Evolutionary conservation across 2,797 vertebrate species (phyloP).

Genomic region (Sitta carolinensis): DNA sequence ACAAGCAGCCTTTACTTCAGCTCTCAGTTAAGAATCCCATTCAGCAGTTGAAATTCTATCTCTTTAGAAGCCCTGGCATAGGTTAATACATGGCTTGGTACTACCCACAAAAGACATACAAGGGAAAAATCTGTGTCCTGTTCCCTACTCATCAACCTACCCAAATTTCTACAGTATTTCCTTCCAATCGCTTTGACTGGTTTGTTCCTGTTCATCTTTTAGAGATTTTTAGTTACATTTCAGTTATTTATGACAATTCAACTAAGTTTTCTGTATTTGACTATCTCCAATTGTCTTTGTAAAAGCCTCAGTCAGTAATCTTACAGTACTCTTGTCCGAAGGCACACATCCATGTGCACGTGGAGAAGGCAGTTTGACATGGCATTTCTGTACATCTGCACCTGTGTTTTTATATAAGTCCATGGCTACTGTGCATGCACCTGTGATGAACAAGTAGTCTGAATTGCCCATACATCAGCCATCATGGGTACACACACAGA

Average conservation of each 20-base stretch:
- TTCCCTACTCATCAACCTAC: neutral
- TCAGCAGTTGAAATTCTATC: neutral
- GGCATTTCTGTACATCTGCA: neutral
- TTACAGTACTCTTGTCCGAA: neutral
- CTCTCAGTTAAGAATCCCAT: neutral
- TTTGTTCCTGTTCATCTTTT: neutral
- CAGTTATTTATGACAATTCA: neutral
- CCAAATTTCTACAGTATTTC: neutral
- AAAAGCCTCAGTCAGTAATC: neutral
- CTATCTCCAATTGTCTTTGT: neutral
- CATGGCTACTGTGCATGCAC: neutral
- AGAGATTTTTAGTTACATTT: neutral
- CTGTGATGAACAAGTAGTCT: neutral
- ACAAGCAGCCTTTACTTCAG: neutral
- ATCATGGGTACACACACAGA: neutral
- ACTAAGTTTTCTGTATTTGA: neutral
- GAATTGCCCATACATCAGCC: neutral
- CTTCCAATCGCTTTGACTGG: neutral
- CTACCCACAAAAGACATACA: neutral
- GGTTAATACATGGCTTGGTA: neutral
- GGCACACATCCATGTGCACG: rapidly evolving
- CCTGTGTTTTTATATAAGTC: neutral
- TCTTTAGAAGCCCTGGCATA: neutral
- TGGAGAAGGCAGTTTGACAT: neutral
- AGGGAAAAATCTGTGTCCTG: neutral